Conservation (phyloP, 2,888 invertebrate species). For the Acanthosepion lycidas region DNA sequence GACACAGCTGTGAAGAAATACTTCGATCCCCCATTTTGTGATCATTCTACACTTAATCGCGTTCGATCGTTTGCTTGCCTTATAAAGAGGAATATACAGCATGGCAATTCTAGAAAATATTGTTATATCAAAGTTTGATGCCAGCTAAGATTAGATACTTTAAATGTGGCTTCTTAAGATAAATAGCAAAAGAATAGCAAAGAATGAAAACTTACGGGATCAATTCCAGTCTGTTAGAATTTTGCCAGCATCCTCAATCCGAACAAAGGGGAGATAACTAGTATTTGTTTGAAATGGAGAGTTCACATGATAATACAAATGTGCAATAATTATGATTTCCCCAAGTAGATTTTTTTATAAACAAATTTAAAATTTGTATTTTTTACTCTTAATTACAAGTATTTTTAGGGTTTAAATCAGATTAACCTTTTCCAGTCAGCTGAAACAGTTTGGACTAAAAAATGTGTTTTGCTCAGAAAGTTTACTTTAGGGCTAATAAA, state of each 20-base stretch:
- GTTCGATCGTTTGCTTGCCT: background rate
- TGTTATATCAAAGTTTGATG: background rate
- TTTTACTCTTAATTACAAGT: too few species aligned
- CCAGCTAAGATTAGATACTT: background rate
- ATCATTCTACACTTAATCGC: background rate
- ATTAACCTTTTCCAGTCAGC: too few species aligned
- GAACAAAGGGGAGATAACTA: conserved; percentile 25
- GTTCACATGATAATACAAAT: too few species aligned
- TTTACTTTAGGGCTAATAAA: too few species aligned
- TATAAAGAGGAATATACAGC: background rate
- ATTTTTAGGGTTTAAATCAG: too few species aligned
- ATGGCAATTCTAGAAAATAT: background rate
- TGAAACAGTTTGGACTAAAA: too few species aligned
- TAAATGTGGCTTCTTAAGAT: background rate
- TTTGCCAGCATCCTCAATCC: background rate
- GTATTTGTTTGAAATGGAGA: too few species aligned
- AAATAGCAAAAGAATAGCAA: background rate
- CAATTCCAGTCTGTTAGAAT: background rate
- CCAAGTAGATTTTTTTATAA: too few species aligned
- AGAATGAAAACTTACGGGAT: conserved; percentile 40
- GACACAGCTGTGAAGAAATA: background rate
- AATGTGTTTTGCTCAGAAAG: too few species aligned
- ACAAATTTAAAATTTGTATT: too few species aligned
- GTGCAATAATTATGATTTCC: too few species aligned
- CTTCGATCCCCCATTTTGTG: background rate